A percentile compares a stretch with the other conserved stretches of the same genome.
These are phyloP conservation scores for Poecilus cupreus DNA, from an alignment of 2,888 invertebrate species.

Conservation along the genomic window DNA sequence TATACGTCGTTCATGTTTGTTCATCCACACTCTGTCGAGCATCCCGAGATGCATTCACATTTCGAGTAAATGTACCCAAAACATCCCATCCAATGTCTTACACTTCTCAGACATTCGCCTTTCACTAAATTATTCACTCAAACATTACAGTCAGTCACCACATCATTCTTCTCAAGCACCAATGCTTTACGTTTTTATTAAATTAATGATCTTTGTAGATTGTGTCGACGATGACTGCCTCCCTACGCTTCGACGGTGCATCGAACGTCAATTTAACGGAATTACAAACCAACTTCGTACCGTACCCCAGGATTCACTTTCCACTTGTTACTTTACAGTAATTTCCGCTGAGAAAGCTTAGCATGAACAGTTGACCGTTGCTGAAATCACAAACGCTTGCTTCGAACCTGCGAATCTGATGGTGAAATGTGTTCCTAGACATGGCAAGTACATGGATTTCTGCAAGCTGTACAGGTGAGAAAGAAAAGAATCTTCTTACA, in stretches of 20 bases:
- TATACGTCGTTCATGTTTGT: no score
- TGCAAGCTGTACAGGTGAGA: constrained; percentile 88
- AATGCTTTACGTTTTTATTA: no score
- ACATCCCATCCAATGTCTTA: no score
- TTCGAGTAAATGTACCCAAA: no score
- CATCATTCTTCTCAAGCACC: no score
- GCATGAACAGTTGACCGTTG: constrained; percentile 92
- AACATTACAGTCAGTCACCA: no score
- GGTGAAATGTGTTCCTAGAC: constrained; percentile 93
- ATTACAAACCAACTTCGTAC: constrained; percentile 95
- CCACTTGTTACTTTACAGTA: constrained; percentile 92
- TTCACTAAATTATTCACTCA: no score
- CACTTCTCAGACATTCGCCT: no score
- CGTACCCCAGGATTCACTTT: constrained; percentile 96
- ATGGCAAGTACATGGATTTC: constrained; percentile 96
- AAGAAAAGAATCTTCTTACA: no score
- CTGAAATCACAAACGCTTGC: no score
- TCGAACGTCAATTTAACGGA: constrained; percentile 95
- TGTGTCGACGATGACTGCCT: constrained; percentile 94
- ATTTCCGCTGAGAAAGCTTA: constrained; percentile 95
- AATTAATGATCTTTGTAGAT: constrained; percentile 75
- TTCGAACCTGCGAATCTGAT: constrained; percentile 97
- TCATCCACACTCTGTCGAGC: no score
- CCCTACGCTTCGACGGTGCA: constrained; percentile 93
- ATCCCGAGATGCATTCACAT: no score